Evolutionary conservation across 2,888 invertebrate genomes (phyloP).

Genomic region (Anoplius nigerrimus): DNA sequence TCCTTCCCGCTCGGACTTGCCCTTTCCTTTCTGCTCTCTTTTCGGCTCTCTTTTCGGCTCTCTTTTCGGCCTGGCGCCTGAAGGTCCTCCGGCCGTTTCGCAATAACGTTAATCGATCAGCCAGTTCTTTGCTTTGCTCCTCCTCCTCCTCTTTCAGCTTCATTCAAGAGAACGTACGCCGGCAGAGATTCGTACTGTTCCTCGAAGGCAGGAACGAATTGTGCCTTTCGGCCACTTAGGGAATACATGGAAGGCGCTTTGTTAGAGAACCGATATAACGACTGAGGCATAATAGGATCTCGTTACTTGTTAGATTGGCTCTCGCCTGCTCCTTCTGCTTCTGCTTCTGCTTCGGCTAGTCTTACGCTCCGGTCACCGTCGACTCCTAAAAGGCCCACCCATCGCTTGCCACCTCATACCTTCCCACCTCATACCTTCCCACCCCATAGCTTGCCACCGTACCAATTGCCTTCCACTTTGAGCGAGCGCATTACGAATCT

Average conservation of each 20-base stretch:
- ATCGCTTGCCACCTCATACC: no score
- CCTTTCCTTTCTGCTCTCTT: background rate
- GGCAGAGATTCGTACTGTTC: background rate
- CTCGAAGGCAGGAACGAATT: no score
- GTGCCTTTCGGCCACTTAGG: conserved; percentile 21
- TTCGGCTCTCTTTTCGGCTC: background rate
- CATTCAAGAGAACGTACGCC: no score
- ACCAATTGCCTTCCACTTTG: conserved; percentile 13
- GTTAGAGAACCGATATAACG: background rate
- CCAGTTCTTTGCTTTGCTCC: background rate
- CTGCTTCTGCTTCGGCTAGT: background rate
- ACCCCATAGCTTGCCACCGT: conserved; percentile 13
- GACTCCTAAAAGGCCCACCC: background rate
- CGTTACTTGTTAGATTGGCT: no score
- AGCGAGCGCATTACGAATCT: conserved; percentile 37
- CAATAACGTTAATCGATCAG: conserved; percentile 9
- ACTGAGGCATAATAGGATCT: background rate
- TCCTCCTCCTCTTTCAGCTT: conserved; percentile 14
- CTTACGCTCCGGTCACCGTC: background rate
- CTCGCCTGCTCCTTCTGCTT: background rate
- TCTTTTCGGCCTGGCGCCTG: no score
- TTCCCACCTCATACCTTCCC: background rate
- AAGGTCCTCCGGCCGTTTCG: background rate
- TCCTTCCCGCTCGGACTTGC: background rate
- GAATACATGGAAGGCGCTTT: no score